These are phyloP conservation scores for Zaprionus africanus DNA, from an alignment of 1,140 invertebrate species.

Conservation along the genomic window DNA sequence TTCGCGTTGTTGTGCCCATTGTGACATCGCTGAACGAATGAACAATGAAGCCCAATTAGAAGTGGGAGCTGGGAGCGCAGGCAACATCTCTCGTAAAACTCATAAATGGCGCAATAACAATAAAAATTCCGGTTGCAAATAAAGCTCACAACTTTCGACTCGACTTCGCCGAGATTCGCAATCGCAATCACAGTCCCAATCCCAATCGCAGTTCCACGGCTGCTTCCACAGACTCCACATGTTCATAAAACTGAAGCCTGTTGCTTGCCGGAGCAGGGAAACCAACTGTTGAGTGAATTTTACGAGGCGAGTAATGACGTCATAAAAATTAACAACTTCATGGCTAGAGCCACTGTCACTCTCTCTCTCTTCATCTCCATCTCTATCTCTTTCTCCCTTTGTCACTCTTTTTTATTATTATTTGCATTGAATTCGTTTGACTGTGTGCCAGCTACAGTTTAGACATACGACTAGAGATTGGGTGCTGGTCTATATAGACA, in stretches of 20 bases:
- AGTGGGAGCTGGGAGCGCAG: conserved; percentile 25
- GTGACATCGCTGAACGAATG: conserved; percentile 37
- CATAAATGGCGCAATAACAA: conserved; percentile 78
- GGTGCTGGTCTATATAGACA: not conserved
- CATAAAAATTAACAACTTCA: conserved; percentile 83
- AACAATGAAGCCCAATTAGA: conserved; percentile 69
- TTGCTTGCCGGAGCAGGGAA: conserved; percentile 54
- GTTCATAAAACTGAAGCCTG: conserved; percentile 75
- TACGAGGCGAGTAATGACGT: conserved; percentile 83
- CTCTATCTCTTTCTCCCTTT: not conserved
- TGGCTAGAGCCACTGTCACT: conserved; percentile 39
- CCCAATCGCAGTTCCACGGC: not conserved
- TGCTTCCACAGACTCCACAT: conserved; percentile 41
- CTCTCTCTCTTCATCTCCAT: not conserved
- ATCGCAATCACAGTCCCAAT: conserved; percentile 23
- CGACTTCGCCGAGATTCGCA: conserved; percentile 52
- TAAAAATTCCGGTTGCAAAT: conserved; percentile 81
- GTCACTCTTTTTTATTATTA: conserved; percentile 36
- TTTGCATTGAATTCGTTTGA: conserved; percentile 64
- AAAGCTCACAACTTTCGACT: conserved; percentile 70
- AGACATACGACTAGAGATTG: not conserved
- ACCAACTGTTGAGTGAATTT: conserved; percentile 80
- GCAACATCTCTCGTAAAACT: conserved; percentile 66
- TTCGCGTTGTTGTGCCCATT: not conserved
- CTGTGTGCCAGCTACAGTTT: conserved; percentile 47